These are phyloP conservation scores for Clitarchus hookeri DNA, from an alignment of 2,888 invertebrate genomes.

Conservation along the genomic window DNA sequence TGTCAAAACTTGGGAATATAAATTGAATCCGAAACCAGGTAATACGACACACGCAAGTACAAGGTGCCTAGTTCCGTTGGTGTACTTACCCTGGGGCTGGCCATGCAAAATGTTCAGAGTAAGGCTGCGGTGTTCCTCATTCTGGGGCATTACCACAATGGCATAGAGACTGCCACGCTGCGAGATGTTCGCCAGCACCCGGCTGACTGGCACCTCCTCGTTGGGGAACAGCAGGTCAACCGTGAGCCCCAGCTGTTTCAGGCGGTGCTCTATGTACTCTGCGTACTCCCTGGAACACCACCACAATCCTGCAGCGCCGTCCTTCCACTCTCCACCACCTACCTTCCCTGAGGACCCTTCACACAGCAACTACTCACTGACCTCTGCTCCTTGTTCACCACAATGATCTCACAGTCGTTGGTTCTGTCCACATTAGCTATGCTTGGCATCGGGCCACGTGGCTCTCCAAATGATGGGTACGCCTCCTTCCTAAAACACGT, in stretches of 20 bases:
- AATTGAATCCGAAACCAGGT: too few species aligned
- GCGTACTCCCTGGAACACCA: conserved; percentile 72
- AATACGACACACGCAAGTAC: too few species aligned
- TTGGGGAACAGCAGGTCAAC: conserved; percentile 91
- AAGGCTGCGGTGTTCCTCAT: conserved; percentile 83
- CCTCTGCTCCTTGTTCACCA: conserved; percentile 80
- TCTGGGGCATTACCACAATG: conserved; percentile 81
- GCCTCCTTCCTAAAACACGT: conserved; percentile 12
- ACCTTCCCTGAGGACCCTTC: too few species aligned
- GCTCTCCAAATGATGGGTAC: not conserved
- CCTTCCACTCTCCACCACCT: too few species aligned
- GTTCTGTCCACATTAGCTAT: conserved; percentile 41
- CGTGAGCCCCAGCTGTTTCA: conserved; percentile 77
- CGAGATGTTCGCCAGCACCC: conserved; percentile 84
- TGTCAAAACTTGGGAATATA: too few species aligned
- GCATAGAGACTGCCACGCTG: conserved; percentile 89
- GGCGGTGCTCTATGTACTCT: conserved; percentile 80
- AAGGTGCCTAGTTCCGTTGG: too few species aligned
- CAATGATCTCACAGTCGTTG: conserved; percentile 91
- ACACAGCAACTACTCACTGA: conserved; percentile 56
- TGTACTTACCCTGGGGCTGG: conserved; percentile 75
- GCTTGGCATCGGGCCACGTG: conserved; percentile 24
- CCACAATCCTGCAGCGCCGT: not conserved
- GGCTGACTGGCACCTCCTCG: conserved; percentile 80
- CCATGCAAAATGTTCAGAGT: conserved; percentile 92